Evolutionary conservation across 2,888 invertebrate genomes (phyloP).

Genomic region (Tiliacea aurago): DNA sequence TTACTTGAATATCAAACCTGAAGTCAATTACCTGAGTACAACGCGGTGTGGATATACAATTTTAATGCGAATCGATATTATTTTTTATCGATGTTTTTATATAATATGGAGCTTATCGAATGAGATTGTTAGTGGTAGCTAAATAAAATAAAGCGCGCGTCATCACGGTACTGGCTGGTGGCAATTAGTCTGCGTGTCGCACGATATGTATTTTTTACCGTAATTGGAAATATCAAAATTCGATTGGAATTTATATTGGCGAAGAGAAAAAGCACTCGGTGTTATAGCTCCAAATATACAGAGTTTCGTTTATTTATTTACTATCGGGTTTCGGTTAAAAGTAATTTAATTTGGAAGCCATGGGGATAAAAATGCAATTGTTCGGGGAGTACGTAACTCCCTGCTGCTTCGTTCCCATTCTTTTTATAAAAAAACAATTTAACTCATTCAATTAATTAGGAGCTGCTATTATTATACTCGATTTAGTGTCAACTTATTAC

Average conservation of each 20-base stretch:
- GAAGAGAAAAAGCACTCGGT: slow-evolving; percentile 41
- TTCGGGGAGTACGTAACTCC: background rate
- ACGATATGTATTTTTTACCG: slow-evolving; percentile 64
- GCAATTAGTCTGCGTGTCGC: slow-evolving; percentile 69
- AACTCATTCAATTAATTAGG: slow-evolving; percentile 7
- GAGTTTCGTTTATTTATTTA: slow-evolving; percentile 43
- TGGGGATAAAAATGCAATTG: slow-evolving; percentile 34
- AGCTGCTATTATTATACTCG: background rate
- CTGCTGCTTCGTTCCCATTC: background rate
- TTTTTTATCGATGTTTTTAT: slow-evolving; percentile 26
- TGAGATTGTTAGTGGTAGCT: slow-evolving; percentile 40
- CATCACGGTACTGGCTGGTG: slow-evolving; percentile 57
- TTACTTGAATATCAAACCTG: slow-evolving; percentile 61
- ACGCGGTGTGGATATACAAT: slow-evolving; percentile 52
- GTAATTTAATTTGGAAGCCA: slow-evolving; percentile 48
- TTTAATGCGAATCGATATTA: slow-evolving; percentile 56
- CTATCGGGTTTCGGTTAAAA: slow-evolving; percentile 36
- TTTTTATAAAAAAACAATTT: slow-evolving; percentile 10
- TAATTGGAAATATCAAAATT: slow-evolving; percentile 64
- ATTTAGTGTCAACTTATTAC: background rate
- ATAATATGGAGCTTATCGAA: slow-evolving; percentile 29
- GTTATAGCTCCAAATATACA: slow-evolving; percentile 16
- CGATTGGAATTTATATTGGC: slow-evolving; percentile 54
- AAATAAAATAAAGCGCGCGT: slow-evolving; percentile 57
- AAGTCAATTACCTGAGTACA: slow-evolving; percentile 42